Evolutionary conservation across 2,888 invertebrate species (phyloP).

Genomic region (Malachius bipustulatus): DNA sequence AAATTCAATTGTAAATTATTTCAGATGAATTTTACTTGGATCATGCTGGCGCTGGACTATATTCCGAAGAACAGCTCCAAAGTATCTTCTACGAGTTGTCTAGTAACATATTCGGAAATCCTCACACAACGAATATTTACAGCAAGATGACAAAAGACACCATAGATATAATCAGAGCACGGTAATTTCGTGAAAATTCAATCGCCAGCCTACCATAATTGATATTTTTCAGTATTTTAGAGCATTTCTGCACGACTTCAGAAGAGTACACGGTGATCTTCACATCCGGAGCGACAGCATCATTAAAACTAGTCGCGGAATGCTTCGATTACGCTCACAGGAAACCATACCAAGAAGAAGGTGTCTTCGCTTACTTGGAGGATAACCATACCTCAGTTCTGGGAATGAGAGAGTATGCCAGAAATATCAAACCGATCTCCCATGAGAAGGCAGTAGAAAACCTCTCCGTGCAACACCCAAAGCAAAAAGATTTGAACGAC

Average conservation of each 20-base stretch:
- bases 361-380: constrained; percentile 66
- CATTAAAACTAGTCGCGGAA: constrained; percentile 75
- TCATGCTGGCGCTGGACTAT: constrained; percentile 78
- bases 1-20: too few species aligned
- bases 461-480: background rate
- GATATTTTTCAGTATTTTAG: constrained; percentile 51
- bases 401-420: constrained; percentile 73
- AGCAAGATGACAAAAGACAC: constrained; percentile 72
- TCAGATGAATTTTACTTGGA: constrained; percentile 71
- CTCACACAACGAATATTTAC: constrained; percentile 63
- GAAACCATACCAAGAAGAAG: constrained; percentile 32
- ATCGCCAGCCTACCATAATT: constrained; percentile 3
- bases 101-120: constrained; percentile 75
- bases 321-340: constrained; percentile 50
- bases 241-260: constrained; percentile 68
- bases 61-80: constrained; percentile 62
- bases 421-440: constrained; percentile 42
- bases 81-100: constrained; percentile 52
- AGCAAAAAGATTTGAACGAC: constrained; percentile 13
- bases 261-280: constrained; percentile 82
- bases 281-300: constrained; percentile 86
- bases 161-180: constrained; percentile 70
- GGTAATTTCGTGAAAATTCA: constrained; percentile 38
- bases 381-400: constrained; percentile 95
- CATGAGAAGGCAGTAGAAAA: constrained; percentile 5